Evolutionary conservation across 2,113 vertebrate genomes (phyloP).

Genomic region (Cyanoderma ruficeps): DNA sequence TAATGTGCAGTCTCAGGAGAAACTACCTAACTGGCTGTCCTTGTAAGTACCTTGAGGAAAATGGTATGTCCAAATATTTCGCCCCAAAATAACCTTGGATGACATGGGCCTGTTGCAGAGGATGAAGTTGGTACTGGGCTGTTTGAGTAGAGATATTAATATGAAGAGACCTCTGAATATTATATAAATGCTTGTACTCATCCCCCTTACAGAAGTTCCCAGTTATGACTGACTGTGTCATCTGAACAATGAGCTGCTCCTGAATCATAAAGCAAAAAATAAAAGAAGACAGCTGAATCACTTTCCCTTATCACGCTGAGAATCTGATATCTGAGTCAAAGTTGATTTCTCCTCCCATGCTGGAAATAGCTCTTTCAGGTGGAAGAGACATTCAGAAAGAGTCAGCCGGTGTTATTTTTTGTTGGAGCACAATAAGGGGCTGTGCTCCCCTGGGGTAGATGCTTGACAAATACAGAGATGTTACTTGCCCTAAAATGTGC

Average conservation of each 20-base stretch:
- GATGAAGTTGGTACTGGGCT: not conserved
- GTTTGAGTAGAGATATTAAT: not conserved
- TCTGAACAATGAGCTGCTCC: conserved; percentile 30
- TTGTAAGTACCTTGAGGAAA: not conserved
- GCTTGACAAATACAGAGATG: not conserved
- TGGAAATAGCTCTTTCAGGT: conserved; percentile 54
- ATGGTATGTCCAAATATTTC: not conserved
- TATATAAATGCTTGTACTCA: conserved; percentile 27
- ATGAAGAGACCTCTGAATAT: conserved; percentile 10
- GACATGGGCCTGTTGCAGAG: not conserved
- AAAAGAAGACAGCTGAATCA: conserved; percentile 51
- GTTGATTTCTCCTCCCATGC: conserved; percentile 20
- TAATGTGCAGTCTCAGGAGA: not conserved
- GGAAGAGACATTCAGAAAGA: not conserved
- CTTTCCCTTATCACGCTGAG: conserved; percentile 29
- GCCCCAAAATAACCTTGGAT: not conserved
- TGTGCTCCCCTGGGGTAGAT: not conserved
- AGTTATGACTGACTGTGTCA: conserved; percentile 27
- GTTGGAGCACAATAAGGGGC: not conserved
- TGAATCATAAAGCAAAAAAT: conserved; percentile 59
- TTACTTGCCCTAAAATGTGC: conserved; percentile 3
- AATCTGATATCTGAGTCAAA: conserved; percentile 49
- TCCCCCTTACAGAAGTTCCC: not conserved
- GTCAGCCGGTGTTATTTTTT: not conserved
- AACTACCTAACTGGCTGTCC: not conserved